A percentile compares a stretch with the other conserved stretches of the same genome.
Evolutionary conservation across 2,113 vertebrate species (phyloP).

Genomic region (Salvelinus alpinus): DNA sequence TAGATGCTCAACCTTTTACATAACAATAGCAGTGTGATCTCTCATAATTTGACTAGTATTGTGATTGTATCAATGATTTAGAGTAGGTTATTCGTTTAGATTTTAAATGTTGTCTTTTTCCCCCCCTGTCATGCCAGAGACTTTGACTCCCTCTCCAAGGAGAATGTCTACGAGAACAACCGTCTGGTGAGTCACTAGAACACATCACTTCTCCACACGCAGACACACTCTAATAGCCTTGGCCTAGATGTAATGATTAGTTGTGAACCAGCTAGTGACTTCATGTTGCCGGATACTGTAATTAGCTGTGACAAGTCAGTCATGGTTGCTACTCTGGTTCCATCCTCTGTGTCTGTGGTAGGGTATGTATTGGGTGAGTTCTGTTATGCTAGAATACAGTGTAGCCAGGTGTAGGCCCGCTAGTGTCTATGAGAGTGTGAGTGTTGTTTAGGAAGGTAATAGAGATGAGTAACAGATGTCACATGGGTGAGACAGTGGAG

Average conservation of each 20-base stretch:
- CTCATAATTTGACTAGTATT: too few relatives aligned
- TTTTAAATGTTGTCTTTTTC: neutral
- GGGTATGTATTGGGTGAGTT: neutral
- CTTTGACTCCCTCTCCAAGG: slow-evolving; percentile 91
- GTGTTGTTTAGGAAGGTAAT: too few relatives aligned
- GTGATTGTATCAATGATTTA: too few relatives aligned
- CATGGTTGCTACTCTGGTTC: neutral
- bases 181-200: slow-evolving; percentile 84
- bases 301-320: slow-evolving; percentile 4
- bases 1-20: too few relatives aligned
- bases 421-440: too few relatives aligned
- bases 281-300: neutral
- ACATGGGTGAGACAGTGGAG: slow-evolving; percentile 6
- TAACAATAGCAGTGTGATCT: too few relatives aligned
- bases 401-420: too few relatives aligned
- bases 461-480: neutral
- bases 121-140: slow-evolving; percentile 80
- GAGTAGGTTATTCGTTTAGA: neutral
- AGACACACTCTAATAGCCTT: neutral
- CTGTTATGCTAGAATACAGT: neutral
- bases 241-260: neutral
- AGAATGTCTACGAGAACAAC: slow-evolving; percentile 96
- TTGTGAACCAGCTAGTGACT: neutral
- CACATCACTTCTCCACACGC: neutral
- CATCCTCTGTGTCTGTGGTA: neutral